A percentile compares a stretch with the other conserved stretches of the same genome.
phyloP scores from a whole-genome alignment of 23 tunicate genomes.

The Botrylloides violaceus region DNA sequence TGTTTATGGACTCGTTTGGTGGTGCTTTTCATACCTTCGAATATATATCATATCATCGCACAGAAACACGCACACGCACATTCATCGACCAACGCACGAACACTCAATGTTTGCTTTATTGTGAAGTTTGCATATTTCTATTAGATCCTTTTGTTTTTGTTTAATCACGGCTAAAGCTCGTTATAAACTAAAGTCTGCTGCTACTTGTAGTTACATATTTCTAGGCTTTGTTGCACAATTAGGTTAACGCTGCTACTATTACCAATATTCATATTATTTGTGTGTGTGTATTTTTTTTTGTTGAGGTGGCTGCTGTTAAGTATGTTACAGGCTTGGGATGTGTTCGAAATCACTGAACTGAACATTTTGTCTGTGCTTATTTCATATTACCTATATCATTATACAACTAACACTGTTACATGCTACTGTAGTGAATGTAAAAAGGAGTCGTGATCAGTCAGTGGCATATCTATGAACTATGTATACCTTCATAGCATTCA shows the following conservation, averaged over 20 bases:
- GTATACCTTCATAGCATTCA: too few relatives aligned
- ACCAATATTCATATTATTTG: background rate
- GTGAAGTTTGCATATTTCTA: too few relatives aligned
- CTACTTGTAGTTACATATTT: background rate
- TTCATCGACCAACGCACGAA: background rate
- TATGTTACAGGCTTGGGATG: background rate
- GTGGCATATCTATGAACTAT: too few relatives aligned
- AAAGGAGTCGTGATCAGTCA: too few relatives aligned
- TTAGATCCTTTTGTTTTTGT: too few relatives aligned
- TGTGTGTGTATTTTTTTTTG: background rate
- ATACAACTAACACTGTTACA: constrained; percentile 6
- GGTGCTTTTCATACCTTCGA: background rate
- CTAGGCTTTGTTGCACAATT: background rate
- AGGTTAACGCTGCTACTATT: constrained; percentile 1
- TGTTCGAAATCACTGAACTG: background rate
- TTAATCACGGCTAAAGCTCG: too few relatives aligned
- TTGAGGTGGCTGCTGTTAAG: background rate
- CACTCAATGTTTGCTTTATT: too few relatives aligned
- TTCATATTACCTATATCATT: background rate
- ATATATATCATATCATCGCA: background rate
- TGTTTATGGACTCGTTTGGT: background rate
- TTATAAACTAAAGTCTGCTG: too few relatives aligned
- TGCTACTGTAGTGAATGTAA: background rate
- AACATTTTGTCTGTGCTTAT: background rate
- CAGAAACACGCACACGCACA: background rate